Conservation (phyloP, 2,888 invertebrate species). For the Thecophora atra region DNA sequence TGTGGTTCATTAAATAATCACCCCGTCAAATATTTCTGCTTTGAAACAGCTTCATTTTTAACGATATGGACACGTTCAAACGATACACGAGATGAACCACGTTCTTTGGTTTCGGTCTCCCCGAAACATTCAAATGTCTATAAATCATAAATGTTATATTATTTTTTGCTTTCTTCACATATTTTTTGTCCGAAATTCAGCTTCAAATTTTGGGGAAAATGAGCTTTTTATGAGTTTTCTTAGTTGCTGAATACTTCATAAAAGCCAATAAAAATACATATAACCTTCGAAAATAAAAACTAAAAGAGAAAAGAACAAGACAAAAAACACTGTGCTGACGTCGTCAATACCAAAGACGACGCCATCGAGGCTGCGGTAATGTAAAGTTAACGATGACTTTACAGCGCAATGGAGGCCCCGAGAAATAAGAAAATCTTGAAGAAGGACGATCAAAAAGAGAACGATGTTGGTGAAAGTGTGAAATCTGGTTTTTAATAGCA, state of each 20-base stretch:
- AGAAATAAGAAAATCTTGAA: neutral
- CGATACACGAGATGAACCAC: too few relatives aligned
- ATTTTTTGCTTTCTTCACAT: neutral
- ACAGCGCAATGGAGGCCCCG: slow-evolving; percentile 4
- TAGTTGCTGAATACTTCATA: neutral
- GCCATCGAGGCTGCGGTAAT: slow-evolving; percentile 12
- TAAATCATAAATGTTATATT: slow-evolving; percentile 10
- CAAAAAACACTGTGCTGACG: neutral
- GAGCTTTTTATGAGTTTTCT: slow-evolving; percentile 7
- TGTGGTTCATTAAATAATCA: too few relatives aligned
- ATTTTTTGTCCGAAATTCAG: neutral
- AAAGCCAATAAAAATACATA: neutral
- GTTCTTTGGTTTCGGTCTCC: too few relatives aligned
- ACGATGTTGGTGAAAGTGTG: neutral
- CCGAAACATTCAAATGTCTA: neutral
- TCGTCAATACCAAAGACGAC: slow-evolving; percentile 12
- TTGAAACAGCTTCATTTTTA: too few relatives aligned
- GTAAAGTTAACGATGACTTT: slow-evolving; percentile 27
- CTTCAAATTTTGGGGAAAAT: neutral
- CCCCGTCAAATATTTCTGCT: too few relatives aligned
- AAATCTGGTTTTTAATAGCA: neutral
- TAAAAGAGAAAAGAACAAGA: neutral
- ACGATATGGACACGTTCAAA: too few relatives aligned
- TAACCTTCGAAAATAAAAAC: neutral
- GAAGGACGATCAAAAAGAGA: neutral